Evolutionary conservation across 2,888 invertebrate genomes (phyloP), one percentile per base, ranked within the genome.

Genomic region (Schizotus pectinicornis): DNA sequence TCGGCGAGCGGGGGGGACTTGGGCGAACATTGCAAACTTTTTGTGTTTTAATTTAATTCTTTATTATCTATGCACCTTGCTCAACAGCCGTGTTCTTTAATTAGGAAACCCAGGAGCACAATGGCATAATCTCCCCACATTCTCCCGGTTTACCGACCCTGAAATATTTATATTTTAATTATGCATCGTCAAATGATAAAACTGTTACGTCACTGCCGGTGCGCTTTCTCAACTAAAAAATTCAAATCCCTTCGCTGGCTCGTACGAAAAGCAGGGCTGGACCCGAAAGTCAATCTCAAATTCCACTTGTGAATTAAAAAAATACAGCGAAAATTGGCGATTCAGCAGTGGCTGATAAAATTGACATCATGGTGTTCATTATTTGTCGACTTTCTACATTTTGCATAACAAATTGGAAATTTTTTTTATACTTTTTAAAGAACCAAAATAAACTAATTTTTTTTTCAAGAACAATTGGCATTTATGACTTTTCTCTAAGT

Each of bases 1-100:
- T 56, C 56, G 60, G 57, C 53, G 56, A 59, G 50, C 7, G 62
- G n/a, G 57, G 39, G 60, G 54, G 60, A 61, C 52, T 47, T 43
- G 53, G 42, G 59, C 46, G 62, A 56, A 65, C 59, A 57, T 59
- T 61, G 50, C 58, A 50, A 64, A 66, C 65, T 65, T 68, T 67
- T 67, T 59, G 42, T 52, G 59, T 64, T 70, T 70, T 70, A 69
- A 70, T 70, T 70, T 67, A 65, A 69, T 69, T 70, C 69, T 70
- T 69, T 70, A 70, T 70, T 64, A 68, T 67, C 67, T 64, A 63
- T 65, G 64, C 66, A 63, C 58, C 62, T 64, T 64, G 55, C 61
- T 59, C 63, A 53, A 49, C 59, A 43, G 57, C 52, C 56, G 38
- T 61, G 61, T 56, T 56, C 57, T 57, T 65, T 63, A 65, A 63